Evolutionary conservation across 2,888 invertebrate genomes (phyloP).

Genomic region (Drosophila kokeensis): DNA sequence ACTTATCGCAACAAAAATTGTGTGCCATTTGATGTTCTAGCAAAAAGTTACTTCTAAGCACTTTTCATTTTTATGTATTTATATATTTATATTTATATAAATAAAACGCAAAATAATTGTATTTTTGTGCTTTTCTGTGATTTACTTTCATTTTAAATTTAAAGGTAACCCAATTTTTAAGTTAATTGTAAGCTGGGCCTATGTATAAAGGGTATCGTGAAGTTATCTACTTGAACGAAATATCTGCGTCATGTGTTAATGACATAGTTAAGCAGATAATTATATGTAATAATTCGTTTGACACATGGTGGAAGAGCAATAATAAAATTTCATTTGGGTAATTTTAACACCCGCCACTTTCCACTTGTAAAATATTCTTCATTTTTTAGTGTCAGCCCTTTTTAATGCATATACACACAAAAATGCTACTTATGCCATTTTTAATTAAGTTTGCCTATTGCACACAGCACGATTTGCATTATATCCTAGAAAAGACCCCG

Average conservation of each 20-base stretch:
- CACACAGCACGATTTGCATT: slow-evolving; percentile 11
- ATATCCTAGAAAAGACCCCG: slow-evolving; percentile 8
- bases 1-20: slow-evolving; percentile 8
- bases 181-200: background rate
- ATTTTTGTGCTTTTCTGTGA: background rate
- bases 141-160: background rate
- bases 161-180: background rate
- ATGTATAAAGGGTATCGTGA: background rate
- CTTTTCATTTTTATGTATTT: background rate
- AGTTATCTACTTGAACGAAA: background rate
- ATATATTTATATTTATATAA: background rate
- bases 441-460: slow-evolving; percentile 67
- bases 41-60: slow-evolving; percentile 6
- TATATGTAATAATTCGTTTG: background rate
- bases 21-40: slow-evolving; percentile 6
- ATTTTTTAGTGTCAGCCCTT: background rate
- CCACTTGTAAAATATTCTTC: background rate
- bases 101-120: background rate
- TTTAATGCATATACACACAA: background rate
- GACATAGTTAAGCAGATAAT: background rate
- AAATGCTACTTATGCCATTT: slow-evolving; percentile 61
- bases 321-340: background rate
- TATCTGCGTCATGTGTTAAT: background rate
- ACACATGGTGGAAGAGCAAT: background rate
- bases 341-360: background rate